Base-by-base conservation (phyloP, 2,113 vertebrate species). In the Protobothrops mucrosquamatus region DNA sequence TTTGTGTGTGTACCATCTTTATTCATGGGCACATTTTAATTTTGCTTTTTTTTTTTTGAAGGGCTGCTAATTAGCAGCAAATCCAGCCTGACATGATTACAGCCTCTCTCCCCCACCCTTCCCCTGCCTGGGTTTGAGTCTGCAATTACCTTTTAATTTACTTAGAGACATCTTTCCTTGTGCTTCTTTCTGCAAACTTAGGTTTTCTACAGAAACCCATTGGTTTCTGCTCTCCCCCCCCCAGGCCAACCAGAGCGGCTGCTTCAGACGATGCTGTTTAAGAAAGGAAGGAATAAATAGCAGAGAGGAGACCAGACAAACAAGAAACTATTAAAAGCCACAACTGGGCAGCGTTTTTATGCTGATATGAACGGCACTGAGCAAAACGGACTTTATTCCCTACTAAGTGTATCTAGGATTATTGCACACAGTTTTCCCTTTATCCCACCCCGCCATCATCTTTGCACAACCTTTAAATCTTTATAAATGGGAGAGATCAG, bases 91-190 rank as follows among this genome's bases (percentile, higher is more conserved):
- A 90, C 88, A 55, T 93, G 92, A 93, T 93, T 93, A 90, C 56
- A 64, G 74, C 22, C 14, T 85, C 48, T 86, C 88, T 81, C 18
- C 23, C 39, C 22, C 8, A n/a, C 56, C 24, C 69, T 7, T 7
- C n/a, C n/a, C n/a, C 14, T 34, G 22, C 88, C 92, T 86, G 43
- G 61, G 39, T 90, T 54, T 85, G 85, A 90, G 74, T 86, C 74
- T 87, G 92, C 92, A 93, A 93, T 93, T 93, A 93, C 92, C 85
- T 90, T 90, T 93, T 93, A 90, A 93, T 93, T 93, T 90, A 56
- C 86, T 93, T 87, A 81, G 92, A 90, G 81, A 90, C 29, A 43
- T 87, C 39, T 87, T 87, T 29, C 48, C 34, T 87, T 15, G 43
- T 10, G 48, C 55, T 57, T 26, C 59, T 92, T 88, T 81, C 23